Base-by-base conservation (phyloP, 1,140 invertebrate genomes). In the Ooceraea biroi region DNA sequence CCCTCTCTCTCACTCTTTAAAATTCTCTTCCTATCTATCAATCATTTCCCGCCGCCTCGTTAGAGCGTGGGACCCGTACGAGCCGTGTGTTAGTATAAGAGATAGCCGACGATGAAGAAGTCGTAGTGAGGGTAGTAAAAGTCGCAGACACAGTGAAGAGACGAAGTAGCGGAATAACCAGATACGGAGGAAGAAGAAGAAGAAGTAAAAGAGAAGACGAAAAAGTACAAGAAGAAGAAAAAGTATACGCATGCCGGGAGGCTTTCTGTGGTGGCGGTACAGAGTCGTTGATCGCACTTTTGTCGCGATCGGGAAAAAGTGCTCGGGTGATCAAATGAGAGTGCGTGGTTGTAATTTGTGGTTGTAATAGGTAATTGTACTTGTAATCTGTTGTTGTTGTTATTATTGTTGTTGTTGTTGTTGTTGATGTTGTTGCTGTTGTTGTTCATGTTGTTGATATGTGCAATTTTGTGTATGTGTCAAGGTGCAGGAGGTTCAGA, bases 401-500 rank as follows among this genome's bases (percentile, higher is more conserved):
- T 84, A 50, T 77, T 30, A 27, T 57, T 8, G 41, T 50, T 44
- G 61, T 52, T 57, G 2, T 8, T 57, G 41, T 61, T 41, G 58
- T 83, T 74, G 69, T 88, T 84, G 48, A 36, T 36, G 36, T 90
- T 88, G 60, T 87, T 90, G 85, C 86, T 86, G 82, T 87, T 83
- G 82, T 92, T 82, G 58, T 63, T 88, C 27, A 84, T 77, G 77
- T 86, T 85, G 83, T 72, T 82, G 78, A 65, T 85, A 85, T 87
- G 58, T 77, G 61, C 61, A 60, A 41, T 68, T 78, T 57, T 87
- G 73, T 72, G 52, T 71, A 89, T 92, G 90, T 91, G 89, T 88
- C 88, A 90, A 91, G 93, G 89, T 88, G 92, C 92, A 94, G 92
- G 93, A 93, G 91, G 92, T 90, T 91, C 90, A 93, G 93, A 94